Percentiles rank a stretch among this genome's conserved stretches.
Evolutionary conservation across 2,113 vertebrate genomes (phyloP).

Genomic region (Hyaena hyaena): DNA sequence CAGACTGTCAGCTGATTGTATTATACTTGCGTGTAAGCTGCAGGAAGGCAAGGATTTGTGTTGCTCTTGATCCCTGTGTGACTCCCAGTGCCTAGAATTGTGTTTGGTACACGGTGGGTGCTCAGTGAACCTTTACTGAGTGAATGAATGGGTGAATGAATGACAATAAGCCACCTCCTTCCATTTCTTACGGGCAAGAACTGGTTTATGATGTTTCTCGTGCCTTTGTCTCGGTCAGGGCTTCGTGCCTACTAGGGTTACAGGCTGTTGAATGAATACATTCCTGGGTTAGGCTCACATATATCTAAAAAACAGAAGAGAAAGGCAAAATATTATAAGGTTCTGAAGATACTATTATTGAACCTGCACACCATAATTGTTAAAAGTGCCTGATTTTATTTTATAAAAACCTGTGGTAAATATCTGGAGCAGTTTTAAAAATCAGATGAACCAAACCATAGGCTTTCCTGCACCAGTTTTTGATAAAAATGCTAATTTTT

Average conservation of each 20-base stretch:
- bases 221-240: neutral
- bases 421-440: constrained; percentile 37
- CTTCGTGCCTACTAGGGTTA: neutral
- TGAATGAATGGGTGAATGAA: neutral
- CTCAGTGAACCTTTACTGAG: neutral
- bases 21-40: neutral
- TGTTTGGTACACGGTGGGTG: neutral
- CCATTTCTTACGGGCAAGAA: neutral
- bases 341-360: neutral
- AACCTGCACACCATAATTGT: neutral
- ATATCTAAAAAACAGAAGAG: neutral
- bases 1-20: neutral
- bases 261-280: neutral
- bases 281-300: constrained; percentile 9
- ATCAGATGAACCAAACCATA: neutral
- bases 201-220: neutral
- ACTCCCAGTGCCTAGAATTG: neutral
- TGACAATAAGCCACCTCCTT: neutral
- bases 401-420: constrained; percentile 35
- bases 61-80: neutral
- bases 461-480: constrained; percentile 2
- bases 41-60: neutral
- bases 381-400: constrained; percentile 37
- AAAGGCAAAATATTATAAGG: neutral
- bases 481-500: neutral